Base-by-base conservation (phyloP, 1,140 invertebrate genomes). In the Drosophila varians region DNA sequence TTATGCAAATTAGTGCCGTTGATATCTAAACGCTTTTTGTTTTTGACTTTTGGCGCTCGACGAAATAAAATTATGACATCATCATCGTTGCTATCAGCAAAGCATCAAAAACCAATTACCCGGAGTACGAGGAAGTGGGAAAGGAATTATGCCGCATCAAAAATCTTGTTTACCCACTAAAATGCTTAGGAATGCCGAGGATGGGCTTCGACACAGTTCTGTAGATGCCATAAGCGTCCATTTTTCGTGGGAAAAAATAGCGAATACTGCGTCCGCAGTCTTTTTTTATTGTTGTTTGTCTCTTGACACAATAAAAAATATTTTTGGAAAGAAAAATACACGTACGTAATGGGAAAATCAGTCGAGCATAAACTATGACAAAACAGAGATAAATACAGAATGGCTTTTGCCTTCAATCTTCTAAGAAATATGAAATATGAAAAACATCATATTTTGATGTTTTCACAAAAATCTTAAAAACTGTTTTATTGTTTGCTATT, bases 341-440 rank as follows among this genome's bases (percentile, higher is more conserved):
- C 40, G 16, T 60, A 69, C 61, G 77, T 80, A 84, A 84, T 86
- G 76, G 66, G 77, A 75, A 86, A 64, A 86, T 84, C 80, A 86
- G 61, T 84, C 72, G 76, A 80, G 80, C 80, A 84, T 76, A 84
- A 84, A 80, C 61, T 86, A 74, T 76, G 71, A 78, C 80, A 86
- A n/a, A 84, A 79, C 53, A 84, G 65, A 84, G 65, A 84, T 79
- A 84, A 84, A 84, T 79, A 58, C 71, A 40, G 68, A 79, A 84
- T 86, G 56, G 51, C 62, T 71, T 61, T 72, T 74, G 51, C 21
- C 42, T 38, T 23, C 19, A 40, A 18, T 43, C 43, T 47, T 62
- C 21, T 12, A 9, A 34, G 25, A 16, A 48, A 19, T n/a, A n/a
- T n/a, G n/a, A 74, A 64, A 64, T 65, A 38, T 57, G 31, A 73